phyloP scores from a whole-genome alignment of 2,888 invertebrate species.

The Drosophila birchii region DNA sequence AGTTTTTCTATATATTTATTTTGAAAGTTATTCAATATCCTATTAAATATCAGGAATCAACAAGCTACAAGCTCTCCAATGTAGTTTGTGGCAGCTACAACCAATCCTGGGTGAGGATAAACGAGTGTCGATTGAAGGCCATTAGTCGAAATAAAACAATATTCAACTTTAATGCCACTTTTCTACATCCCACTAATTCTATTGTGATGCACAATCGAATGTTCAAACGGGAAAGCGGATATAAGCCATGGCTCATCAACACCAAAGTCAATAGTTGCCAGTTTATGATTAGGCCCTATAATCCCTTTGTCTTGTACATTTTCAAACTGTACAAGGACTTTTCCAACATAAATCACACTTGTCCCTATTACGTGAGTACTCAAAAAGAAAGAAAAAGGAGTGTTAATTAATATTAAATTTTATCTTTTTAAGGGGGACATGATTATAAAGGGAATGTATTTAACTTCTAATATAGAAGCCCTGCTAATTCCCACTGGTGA shows the following conservation, averaged over 20 bases:
- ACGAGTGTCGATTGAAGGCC: constrained; percentile 51
- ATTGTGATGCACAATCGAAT: constrained; percentile 19
- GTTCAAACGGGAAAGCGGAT: constrained; percentile 48
- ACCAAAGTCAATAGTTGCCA: constrained; percentile 32
- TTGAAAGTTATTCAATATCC: not conserved
- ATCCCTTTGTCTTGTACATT: not conserved
- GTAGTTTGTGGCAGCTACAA: constrained; percentile 42
- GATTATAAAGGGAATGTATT: constrained; percentile 26
- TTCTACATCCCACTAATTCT: constrained; percentile 22
- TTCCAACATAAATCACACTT: constrained; percentile 17
- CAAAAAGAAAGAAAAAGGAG: no score
- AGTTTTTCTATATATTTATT: not conserved
- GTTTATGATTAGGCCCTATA: constrained; percentile 32
- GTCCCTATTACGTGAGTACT: constrained; percentile 9
- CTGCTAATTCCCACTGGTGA: constrained; percentile 32
- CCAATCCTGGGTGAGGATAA: constrained; percentile 43
- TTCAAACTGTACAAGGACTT: constrained; percentile 2
- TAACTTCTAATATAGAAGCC: not conserved
- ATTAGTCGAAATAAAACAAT: constrained; percentile 33
- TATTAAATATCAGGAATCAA: constrained; percentile 21
- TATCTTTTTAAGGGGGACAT: constrained; percentile 34
- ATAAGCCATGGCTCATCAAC: constrained; percentile 46
- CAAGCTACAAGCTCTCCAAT: constrained; percentile 49
- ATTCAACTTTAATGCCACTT: constrained; percentile 31
- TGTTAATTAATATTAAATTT: not conserved